phyloP scores from a whole-genome alignment of 2,113 vertebrate genomes.

The Sorex araneus region DNA sequence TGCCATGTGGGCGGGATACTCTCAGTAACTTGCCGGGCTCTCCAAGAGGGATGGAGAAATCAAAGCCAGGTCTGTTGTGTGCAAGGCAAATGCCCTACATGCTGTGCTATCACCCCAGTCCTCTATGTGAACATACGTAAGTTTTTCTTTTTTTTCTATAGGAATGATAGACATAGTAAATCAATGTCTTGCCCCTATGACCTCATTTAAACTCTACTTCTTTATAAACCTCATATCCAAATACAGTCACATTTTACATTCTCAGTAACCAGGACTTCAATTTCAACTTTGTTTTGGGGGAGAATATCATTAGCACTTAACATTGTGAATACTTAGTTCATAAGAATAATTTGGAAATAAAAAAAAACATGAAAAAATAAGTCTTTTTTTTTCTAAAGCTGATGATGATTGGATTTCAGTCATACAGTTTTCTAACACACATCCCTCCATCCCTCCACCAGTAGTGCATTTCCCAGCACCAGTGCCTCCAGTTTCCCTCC shows the following conservation, averaged over 20 bases:
- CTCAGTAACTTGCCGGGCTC: no score
- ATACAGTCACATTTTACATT: not conserved
- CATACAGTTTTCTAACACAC: no score
- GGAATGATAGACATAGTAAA: not conserved
- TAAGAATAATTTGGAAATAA: conserved; percentile 15
- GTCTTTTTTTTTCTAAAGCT: no score
- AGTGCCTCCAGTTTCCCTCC: no score
- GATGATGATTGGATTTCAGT: no score
- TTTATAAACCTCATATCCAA: not conserved
- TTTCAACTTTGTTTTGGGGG: not conserved
- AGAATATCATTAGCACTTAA: not conserved
- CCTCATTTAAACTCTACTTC: not conserved
- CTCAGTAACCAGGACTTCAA: not conserved
- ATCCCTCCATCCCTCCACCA: no score
- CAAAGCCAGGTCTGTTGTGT: no score
- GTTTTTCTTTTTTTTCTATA: not conserved
- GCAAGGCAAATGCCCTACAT: no score
- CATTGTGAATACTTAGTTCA: not conserved
- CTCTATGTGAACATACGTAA: not conserved
- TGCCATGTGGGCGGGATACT: no score
- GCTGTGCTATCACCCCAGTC: no score
- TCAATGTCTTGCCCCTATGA: not conserved
- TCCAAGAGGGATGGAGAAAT: no score
- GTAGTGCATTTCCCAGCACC: no score
- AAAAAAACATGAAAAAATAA: not conserved